Percentiles rank a stretch among this genome's conserved stretches.
Evolutionary conservation across 2,113 vertebrate species (phyloP).

Genomic region (Chrysochloris asiatica): DNA sequence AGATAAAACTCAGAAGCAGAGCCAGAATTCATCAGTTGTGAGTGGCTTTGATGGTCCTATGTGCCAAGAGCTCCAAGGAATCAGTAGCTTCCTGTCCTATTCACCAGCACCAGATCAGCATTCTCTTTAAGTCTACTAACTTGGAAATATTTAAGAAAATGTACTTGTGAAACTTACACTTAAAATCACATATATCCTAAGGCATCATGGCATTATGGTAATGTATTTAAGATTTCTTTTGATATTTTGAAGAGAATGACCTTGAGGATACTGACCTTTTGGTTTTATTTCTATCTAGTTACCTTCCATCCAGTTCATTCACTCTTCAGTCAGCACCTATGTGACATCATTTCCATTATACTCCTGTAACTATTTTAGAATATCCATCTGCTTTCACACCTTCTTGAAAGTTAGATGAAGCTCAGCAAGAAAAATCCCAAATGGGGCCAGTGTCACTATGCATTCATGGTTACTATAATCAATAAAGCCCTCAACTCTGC

Average conservation of each 20-base stretch:
- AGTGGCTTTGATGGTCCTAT: not conserved
- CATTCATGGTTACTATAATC: not conserved
- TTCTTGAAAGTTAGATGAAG: not conserved
- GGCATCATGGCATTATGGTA: not conserved
- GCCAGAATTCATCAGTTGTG: not conserved
- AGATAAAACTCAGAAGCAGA: conserved; percentile 51
- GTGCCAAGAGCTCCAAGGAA: conserved; percentile 12
- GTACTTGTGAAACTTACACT: not conserved
- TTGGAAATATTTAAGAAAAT: not conserved
- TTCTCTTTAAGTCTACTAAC: not conserved
- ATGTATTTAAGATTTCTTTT: not conserved
- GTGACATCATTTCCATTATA: not conserved
- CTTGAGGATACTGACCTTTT: not conserved
- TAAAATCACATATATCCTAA: not conserved
- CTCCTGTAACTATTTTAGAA: not conserved
- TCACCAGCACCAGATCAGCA: not conserved
- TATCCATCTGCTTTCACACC: not conserved
- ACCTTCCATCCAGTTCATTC: not conserved
- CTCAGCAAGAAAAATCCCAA: not conserved
- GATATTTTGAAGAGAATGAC: not conserved
- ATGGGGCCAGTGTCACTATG: not conserved
- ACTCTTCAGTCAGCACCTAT: not conserved
- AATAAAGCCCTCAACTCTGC: not conserved
- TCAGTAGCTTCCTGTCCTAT: not conserved
- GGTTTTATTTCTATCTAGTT: not conserved